Base-by-base conservation (phyloP, 2,797 vertebrate species). In the Sparidentex hasta region DNA sequence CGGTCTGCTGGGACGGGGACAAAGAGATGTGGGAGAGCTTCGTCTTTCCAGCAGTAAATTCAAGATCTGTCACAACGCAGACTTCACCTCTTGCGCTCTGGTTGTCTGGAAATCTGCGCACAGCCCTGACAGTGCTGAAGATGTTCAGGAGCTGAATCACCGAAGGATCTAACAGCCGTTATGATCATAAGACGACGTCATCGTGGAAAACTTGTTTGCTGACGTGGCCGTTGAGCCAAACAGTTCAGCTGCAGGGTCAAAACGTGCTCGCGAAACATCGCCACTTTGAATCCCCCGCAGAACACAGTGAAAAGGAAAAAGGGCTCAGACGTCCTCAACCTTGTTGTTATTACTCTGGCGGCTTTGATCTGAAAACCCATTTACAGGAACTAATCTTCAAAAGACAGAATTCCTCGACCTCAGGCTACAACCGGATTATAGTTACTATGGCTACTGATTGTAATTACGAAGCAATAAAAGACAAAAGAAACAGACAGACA, bases 371-470 rank as follows among this genome's bases (percentile, higher is more conserved):
- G 88, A 93, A 93, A 90, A 91, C 86, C 90, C 82, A 81, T 93
- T 88, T 65, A 87, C 75, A 86, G 62, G 54, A 89, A 86, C 87
- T 93, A 94, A 89, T 94, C 94, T 93, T 93, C 89, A 90, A 94
- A 89, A 93, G 94, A 85, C 58, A 77, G 76, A 85, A 93, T 93
- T 91, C 89, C 87, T 92, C 68, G 25, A 86, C 83, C 75, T 88
- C 80, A 80, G 59, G 72, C 65, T 14, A 57, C 80, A 88, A 86
- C 80, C 47, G 80, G 92, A 94, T 95, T 95, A 91, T 75, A 75
- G 78, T 82, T 93, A 93, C 90, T 94, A 90, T 83, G 93, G 93
- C 80, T 87, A 79, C 88, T 90, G 93, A 86, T 90, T 93, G 90
- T 84, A 88, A 95, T 91, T 93, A 88, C 84, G 80, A 85, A 92